A percentile compares a stretch with the other conserved stretches of the same genome.
phyloP scores from a whole-genome alignment of 1,140 invertebrate species.

The Wiebesia pumilae region DNA sequence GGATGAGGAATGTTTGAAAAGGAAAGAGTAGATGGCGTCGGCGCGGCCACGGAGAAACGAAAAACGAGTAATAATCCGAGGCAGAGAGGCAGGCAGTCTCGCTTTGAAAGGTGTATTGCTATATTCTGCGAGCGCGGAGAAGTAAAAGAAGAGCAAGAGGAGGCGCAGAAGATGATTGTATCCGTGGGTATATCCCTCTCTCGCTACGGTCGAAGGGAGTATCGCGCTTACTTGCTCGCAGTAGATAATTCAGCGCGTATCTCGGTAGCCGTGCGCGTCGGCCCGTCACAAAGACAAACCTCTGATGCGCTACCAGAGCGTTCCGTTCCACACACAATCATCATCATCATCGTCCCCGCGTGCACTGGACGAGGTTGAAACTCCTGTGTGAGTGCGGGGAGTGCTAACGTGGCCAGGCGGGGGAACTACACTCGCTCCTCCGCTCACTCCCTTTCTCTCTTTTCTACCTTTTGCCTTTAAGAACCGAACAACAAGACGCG shows the following conservation, averaged over 20 bases:
- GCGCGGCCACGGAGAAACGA: neutral
- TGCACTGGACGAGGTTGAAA: neutral
- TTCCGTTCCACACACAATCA: conserved; percentile 70
- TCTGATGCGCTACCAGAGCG: conserved; percentile 67
- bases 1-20: too few species aligned
- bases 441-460: neutral
- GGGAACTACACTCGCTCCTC: neutral
- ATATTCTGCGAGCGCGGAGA: conserved; percentile 11
- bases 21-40: neutral
- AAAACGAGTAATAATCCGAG: neutral
- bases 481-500: conserved; percentile 68
- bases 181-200: conserved; percentile 61
- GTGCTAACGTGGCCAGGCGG: neutral
- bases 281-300: conserved; percentile 74
- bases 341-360: conserved; percentile 59
- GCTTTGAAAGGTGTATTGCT: neutral
- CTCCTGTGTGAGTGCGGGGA: neutral
- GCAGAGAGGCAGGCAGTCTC: neutral
- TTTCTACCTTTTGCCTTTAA: conserved; percentile 27
- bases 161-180: conserved; percentile 58
- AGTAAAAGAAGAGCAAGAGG: conserved; percentile 50
- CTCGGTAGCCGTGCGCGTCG: conserved; percentile 71
- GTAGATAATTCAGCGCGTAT: conserved; percentile 74
- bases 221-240: conserved; percentile 56
- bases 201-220: conserved; percentile 63